Conservation (phyloP, 2,797 vertebrate species). For the Aphelocoma californica region DNA sequence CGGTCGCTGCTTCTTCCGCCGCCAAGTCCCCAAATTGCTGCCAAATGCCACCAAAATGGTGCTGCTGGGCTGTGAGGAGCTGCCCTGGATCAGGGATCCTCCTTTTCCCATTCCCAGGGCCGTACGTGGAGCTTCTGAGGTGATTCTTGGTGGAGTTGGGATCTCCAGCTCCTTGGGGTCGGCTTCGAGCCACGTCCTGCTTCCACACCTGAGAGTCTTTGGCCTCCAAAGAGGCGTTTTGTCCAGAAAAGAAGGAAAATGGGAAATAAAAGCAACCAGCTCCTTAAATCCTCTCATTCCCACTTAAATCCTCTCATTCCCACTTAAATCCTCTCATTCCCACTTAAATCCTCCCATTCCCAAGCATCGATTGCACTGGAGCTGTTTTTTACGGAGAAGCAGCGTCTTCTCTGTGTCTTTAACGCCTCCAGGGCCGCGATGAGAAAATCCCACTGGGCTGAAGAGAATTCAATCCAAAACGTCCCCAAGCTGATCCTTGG, state of each 20-base stretch:
- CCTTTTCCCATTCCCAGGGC: fast-evolving
- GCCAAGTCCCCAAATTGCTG: neutral
- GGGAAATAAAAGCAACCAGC: neutral
- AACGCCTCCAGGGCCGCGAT: fast-evolving
- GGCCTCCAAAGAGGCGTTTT: neutral
- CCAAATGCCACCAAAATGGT: neutral
- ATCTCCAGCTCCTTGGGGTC: neutral
- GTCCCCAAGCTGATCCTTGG: neutral
- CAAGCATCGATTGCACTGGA: neutral
- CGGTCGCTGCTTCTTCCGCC: neutral
- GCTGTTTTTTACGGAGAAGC: fast-evolving
- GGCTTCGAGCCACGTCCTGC: fast-evolving
- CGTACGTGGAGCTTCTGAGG: fast-evolving
- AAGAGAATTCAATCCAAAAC: neutral
- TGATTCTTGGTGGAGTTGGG: neutral
- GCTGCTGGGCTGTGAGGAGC: neutral
- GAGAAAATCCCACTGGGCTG: neutral
- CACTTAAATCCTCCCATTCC: neutral
- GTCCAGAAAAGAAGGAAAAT: neutral
- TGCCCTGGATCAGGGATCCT: neutral
- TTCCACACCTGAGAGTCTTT: fast-evolving
- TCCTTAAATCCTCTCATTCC: neutral
- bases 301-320: neutral
- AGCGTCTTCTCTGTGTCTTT: neutral
- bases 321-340: neutral